Evolutionary conservation across 2,113 vertebrate genomes (phyloP).

Genomic region (Salminus brasiliensis): DNA sequence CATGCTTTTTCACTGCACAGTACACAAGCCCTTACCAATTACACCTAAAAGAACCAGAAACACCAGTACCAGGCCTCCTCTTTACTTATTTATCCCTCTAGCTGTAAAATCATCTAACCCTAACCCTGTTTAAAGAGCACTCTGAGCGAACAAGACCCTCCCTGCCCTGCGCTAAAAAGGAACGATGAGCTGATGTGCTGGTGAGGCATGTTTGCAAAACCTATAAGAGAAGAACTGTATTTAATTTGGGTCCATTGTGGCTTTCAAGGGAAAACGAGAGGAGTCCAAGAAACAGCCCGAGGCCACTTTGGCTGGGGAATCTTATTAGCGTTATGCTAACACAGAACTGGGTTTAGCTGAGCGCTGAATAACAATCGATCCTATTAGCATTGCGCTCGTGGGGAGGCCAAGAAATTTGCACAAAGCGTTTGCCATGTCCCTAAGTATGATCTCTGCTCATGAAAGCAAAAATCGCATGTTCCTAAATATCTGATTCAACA

Average conservation of each 20-base stretch:
- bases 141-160: not conserved
- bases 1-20: conserved; percentile 1
- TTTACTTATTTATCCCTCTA: conserved; percentile 29
- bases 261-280: not conserved
- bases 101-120: not conserved
- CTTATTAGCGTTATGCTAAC: conserved; percentile 26
- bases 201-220: conserved; percentile 8
- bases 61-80: not conserved
- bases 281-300: not conserved
- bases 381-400: conserved; percentile 31
- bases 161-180: not conserved
- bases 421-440: not conserved
- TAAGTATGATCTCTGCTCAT: not conserved
- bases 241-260: conserved; percentile 18
- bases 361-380: conserved; percentile 23
- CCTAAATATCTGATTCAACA: conserved; percentile 26
- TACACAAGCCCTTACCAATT: not conserved
- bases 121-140: conserved; percentile 22
- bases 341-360: not conserved
- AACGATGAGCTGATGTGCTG: conserved; percentile 18
- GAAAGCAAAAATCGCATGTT: conserved; percentile 9
- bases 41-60: not conserved
- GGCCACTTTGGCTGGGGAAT: conserved; percentile 11
- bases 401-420: not conserved
- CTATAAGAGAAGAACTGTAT: not conserved